Percentiles rank a stretch among this genome's conserved stretches.
These are phyloP conservation scores for Riptortus pedestris DNA, from an alignment of 1,140 invertebrate genomes.

Conservation along the genomic window DNA sequence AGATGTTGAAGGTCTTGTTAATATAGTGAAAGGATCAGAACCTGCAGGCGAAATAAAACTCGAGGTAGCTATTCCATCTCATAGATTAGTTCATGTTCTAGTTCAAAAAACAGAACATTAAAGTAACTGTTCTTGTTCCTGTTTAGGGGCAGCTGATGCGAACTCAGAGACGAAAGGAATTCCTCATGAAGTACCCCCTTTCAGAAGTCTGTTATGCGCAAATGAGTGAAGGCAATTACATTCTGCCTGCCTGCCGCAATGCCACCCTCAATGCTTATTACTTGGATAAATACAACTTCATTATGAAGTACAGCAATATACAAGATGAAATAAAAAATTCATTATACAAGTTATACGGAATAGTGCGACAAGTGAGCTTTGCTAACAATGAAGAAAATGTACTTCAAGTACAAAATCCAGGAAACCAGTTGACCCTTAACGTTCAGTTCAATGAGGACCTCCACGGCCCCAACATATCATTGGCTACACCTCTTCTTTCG, in stretches of 20 bases:
- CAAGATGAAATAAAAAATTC: constrained; percentile 22
- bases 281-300: constrained; percentile 39
- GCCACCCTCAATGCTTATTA: constrained; percentile 40
- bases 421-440: constrained; percentile 41
- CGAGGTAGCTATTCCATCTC: no score
- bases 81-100: no score
- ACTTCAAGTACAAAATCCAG: constrained; percentile 29
- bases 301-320: constrained; percentile 39
- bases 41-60: no score
- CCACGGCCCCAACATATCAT: constrained; percentile 36
- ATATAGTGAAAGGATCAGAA: no score
- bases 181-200: constrained; percentile 32
- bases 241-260: constrained; percentile 43
- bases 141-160: constrained; percentile 38
- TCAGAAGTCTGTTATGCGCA: constrained; percentile 41
- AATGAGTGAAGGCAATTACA: constrained; percentile 42
- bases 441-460: constrained; percentile 38
- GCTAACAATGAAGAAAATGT: constrained; percentile 30
- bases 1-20: constrained; percentile 40
- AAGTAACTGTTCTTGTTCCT: no score
- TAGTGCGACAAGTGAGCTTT: constrained; percentile 25
- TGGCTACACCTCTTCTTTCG: constrained; percentile 38
- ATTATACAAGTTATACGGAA: constrained; percentile 30
- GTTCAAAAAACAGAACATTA: no score
- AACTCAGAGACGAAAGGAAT: constrained; percentile 34